Percentiles rank a stretch among this genome's conserved stretches.
Conservation (phyloP, 2,888 invertebrate species). For the Lagria hirta region DNA sequence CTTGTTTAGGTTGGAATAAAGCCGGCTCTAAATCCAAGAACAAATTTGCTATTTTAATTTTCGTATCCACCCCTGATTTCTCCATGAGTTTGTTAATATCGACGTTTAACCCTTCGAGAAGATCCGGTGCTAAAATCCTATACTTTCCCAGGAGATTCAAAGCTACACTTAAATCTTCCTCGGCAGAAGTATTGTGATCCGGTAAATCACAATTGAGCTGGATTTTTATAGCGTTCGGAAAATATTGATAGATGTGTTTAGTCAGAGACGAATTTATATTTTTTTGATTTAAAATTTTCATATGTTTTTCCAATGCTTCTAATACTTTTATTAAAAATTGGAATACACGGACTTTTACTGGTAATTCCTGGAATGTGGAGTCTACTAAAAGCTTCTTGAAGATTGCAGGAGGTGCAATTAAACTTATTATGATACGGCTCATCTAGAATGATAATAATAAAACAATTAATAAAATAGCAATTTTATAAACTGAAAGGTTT, state of each 20-base stretch:
- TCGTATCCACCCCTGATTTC: constrained; percentile 32
- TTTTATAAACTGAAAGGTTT: too few relatives aligned
- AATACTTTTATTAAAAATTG: too few relatives aligned
- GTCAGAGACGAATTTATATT: constrained; percentile 31
- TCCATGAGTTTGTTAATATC: constrained; percentile 20
- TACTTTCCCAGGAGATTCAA: constrained; percentile 61
- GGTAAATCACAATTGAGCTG: constrained; percentile 47
- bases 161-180: constrained; percentile 49
- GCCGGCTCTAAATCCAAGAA: constrained; percentile 48
- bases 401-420: too few relatives aligned
- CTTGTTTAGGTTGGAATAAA: constrained; percentile 44
- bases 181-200: constrained; percentile 29
- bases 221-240: constrained; percentile 46
- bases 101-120: constrained; percentile 50
- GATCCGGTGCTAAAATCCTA: constrained; percentile 57
- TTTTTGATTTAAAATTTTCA: too few relatives aligned
- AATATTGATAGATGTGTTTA: constrained; percentile 41
- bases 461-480: too few relatives aligned
- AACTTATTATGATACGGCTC: too few relatives aligned
- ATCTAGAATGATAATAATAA: too few relatives aligned
- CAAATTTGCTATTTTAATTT: constrained; percentile 53
- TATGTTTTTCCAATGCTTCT: too few relatives aligned
- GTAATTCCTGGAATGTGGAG: too few relatives aligned
- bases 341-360: too few relatives aligned
- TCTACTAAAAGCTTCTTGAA: too few relatives aligned